Percentiles rank a stretch among this genome's conserved stretches.
These are phyloP conservation scores for Brachynemurus nebulosus DNA, from an alignment of 2,888 invertebrate genomes.

Conservation along the genomic window DNA sequence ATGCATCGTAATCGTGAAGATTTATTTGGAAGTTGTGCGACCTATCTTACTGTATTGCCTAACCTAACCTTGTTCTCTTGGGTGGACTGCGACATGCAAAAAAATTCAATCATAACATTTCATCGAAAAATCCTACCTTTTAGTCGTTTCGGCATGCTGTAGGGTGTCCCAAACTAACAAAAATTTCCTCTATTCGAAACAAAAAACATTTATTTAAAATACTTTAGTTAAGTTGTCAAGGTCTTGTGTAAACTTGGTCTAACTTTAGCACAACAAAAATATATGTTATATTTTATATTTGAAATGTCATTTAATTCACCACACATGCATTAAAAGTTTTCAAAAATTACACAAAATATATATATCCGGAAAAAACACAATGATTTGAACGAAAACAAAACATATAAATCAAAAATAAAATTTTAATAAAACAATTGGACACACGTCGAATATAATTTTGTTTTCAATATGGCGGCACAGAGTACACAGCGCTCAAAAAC, in stretches of 20 bases:
- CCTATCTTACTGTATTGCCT: neutral
- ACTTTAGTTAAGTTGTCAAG: constrained; percentile 4
- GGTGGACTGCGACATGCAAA: constrained; percentile 1
- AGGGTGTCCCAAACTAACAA: neutral
- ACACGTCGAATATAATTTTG: constrained; percentile 30
- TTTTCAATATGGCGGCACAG: constrained; percentile 37
- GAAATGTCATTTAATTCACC: constrained; percentile 1
- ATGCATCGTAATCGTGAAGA: neutral
- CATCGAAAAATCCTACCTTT: no score
- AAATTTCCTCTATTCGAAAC: neutral
- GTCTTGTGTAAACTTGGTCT: constrained; percentile 1
- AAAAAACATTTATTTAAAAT: constrained; percentile 3
- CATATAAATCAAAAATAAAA: neutral
- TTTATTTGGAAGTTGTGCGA: neutral
- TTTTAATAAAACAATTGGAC: neutral
- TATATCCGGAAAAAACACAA: no score
- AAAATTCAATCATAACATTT: neutral
- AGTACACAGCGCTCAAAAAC: constrained; percentile 21
- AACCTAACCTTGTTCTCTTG: constrained; percentile 7
- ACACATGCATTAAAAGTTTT: neutral
- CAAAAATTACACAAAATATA: no score
- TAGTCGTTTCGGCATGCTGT: constrained; percentile 8
- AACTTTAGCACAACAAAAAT: constrained; percentile 1
- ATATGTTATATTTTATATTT: neutral
- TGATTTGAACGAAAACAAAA: no score